phyloP scores from a whole-genome alignment of 2,888 invertebrate genomes.

The Eucera pruinosa region DNA sequence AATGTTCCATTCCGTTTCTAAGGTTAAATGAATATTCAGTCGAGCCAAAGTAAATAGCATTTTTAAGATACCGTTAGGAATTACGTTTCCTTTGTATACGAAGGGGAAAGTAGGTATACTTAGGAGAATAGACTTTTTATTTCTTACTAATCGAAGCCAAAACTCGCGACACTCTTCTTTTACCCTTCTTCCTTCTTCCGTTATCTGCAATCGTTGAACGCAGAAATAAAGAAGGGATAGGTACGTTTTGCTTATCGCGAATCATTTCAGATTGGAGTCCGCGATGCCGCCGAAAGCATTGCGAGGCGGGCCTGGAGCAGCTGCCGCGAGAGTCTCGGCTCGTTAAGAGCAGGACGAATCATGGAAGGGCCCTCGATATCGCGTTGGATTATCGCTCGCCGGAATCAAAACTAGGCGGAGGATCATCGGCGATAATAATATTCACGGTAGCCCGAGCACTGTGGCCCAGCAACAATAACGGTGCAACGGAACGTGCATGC shows the following conservation, averaged over 20 bases:
- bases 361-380: neutral
- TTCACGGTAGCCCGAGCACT: conserved; percentile 69
- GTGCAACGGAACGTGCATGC: conserved; percentile 77
- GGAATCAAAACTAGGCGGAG: conserved; percentile 31
- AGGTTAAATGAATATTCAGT: too few relatives aligned
- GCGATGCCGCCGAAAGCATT: too few relatives aligned
- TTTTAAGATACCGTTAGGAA: too few relatives aligned
- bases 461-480: conserved; percentile 72
- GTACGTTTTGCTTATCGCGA: neutral
- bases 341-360: neutral
- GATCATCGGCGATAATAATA: conserved; percentile 66
- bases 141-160: too few relatives aligned
- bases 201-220: neutral
- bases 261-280: neutral
- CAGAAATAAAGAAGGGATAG: too few relatives aligned
- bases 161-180: neutral
- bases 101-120: too few relatives aligned
- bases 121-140: too few relatives aligned
- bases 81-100: too few relatives aligned
- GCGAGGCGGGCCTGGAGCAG: neutral
- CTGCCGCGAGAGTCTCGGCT: conserved; percentile 6
- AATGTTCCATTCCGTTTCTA: too few relatives aligned
- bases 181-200: neutral
- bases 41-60: too few relatives aligned
- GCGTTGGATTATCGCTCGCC: conserved; percentile 4